These are phyloP conservation scores for Eira barbara DNA, from an alignment of 2,113 vertebrate genomes.

Conservation along the genomic window DNA sequence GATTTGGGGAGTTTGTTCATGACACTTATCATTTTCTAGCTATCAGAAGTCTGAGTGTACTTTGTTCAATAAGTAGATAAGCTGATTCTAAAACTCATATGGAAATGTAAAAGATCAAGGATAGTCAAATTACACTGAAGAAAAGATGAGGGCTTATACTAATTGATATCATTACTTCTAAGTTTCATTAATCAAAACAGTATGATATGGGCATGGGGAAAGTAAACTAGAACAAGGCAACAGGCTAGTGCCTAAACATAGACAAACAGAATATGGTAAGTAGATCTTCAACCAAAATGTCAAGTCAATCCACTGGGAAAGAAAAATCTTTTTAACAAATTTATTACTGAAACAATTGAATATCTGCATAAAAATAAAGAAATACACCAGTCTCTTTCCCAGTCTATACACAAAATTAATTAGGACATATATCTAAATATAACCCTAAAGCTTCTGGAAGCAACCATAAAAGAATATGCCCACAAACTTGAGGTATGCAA, in stretches of 20 bases:
- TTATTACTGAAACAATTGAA: background rate
- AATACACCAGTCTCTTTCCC: background rate
- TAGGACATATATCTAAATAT: background rate
- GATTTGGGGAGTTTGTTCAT: background rate
- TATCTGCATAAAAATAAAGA: background rate
- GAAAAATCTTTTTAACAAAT: background rate
- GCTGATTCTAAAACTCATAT: background rate
- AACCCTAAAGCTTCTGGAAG: background rate
- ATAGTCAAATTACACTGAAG: background rate
- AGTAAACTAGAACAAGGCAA: background rate
- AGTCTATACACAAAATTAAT: background rate
- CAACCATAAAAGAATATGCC: background rate
- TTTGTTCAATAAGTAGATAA: background rate
- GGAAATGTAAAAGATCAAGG: background rate
- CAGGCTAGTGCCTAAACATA: background rate
- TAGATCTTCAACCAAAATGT: background rate
- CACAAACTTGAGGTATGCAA: background rate
- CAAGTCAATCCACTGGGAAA: background rate
- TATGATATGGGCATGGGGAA: background rate
- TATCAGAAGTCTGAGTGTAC: background rate
- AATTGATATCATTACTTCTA: background rate
- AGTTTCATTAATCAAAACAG: background rate
- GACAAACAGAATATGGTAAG: background rate
- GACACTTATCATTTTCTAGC: background rate
- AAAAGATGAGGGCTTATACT: background rate